Conservation (phyloP, 2,888 invertebrate genomes). For the Leuctra nigra region DNA sequence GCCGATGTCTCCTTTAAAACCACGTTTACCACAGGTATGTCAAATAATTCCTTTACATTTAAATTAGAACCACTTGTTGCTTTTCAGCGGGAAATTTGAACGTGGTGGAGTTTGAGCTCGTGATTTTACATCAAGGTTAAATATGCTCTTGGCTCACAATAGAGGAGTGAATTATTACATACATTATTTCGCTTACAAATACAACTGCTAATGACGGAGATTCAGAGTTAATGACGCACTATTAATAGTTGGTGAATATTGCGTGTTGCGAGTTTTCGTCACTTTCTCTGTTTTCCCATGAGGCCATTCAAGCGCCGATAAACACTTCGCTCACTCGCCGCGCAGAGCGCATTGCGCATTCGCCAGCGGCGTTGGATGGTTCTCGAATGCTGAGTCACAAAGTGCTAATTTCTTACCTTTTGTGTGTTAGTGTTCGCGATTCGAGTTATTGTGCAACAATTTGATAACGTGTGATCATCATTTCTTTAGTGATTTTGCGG, state of each 20-base stretch:
- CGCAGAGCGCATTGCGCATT: background rate
- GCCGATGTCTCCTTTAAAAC: conserved; percentile 23
- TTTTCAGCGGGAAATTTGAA: conserved; percentile 1
- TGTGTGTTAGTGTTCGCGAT: too few species aligned
- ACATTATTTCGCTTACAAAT: too few species aligned
- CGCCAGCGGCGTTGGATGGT: background rate
- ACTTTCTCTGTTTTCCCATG: conserved; percentile 4
- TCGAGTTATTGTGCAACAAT: too few species aligned
- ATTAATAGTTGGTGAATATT: background rate
- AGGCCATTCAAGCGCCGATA: background rate
- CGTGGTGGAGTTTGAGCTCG: background rate
- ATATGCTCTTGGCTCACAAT: too few species aligned
- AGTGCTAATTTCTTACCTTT: background rate
- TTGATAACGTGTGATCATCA: too few species aligned
- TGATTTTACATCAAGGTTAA: too few species aligned
- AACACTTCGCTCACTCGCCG: background rate
- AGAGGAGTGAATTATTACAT: too few species aligned
- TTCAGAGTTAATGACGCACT: background rate
- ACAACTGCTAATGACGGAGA: too few species aligned
- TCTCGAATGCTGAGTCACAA: conserved; percentile 18
- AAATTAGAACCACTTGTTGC: too few species aligned
- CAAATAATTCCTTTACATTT: too few species aligned
- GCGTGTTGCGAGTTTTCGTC: background rate
- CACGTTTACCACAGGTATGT: conserved; percentile 23
- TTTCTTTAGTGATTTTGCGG: too few species aligned